A percentile compares a stretch with the other conserved stretches of the same genome.
Conservation (phyloP, 2,797 vertebrate species). For the Sciaenops ocellatus region DNA sequence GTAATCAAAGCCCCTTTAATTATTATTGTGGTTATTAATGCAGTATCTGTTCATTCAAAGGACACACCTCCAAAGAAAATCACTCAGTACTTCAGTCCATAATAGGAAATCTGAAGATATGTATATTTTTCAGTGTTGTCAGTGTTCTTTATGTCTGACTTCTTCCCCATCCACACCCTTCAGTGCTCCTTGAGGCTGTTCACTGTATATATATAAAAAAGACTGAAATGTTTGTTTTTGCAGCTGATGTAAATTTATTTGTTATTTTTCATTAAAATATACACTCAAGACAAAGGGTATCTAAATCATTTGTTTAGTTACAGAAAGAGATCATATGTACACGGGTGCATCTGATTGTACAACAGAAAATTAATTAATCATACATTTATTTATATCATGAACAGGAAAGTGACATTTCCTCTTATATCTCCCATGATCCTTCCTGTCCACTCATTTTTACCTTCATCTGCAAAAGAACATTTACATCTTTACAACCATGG, state of each 20-base stretch:
- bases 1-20: background rate
- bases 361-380: conserved; percentile 54
- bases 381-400: conserved; percentile 56
- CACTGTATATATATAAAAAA: background rate
- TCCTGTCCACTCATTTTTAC: conserved; percentile 14
- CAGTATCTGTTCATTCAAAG: conserved; percentile 14
- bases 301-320: conserved; percentile 78
- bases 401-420: conserved; percentile 54
- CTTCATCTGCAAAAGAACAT: conserved; percentile 31
- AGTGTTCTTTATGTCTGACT: conserved; percentile 5
- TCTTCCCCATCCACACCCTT: background rate
- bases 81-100: background rate
- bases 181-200: conserved; percentile 4
- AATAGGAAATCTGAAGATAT: background rate
- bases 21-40: conserved; percentile 5
- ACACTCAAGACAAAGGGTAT: conserved; percentile 81
- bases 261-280: conserved; percentile 85
- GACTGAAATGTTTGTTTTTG: conserved; percentile 30
- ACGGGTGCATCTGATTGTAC: conserved; percentile 72
- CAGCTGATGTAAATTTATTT: conserved; percentile 84
- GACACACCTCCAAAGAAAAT: background rate
- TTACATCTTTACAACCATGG: conserved; percentile 24
- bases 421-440: conserved; percentile 10
- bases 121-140: conserved; percentile 3
- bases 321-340: conserved; percentile 79